Evolutionary conservation across 2,113 vertebrate genomes (phyloP).

Genomic region (Cercocebus atys): DNA sequence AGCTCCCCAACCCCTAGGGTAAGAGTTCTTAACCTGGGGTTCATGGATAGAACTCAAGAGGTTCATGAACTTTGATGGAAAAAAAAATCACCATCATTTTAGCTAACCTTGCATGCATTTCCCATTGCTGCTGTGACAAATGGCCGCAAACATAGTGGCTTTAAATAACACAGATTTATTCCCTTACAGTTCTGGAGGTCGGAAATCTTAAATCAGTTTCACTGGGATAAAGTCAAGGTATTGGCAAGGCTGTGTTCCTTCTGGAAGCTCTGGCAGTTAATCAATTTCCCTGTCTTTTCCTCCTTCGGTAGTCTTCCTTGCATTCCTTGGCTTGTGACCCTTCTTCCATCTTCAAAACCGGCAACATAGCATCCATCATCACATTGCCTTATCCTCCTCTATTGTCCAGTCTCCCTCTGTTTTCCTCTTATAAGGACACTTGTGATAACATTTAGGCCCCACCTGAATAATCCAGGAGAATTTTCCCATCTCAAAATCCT

Average conservation of each 20-base stretch:
- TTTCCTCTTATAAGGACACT: not conserved
- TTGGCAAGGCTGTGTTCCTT: not conserved
- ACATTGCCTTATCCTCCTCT: not conserved
- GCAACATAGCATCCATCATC: not conserved
- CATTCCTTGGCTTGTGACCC: not conserved
- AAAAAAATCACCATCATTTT: not conserved
- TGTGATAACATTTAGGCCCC: not conserved
- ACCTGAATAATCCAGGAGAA: not conserved
- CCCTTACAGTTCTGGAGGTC: not conserved
- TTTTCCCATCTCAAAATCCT: not conserved
- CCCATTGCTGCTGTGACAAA: not conserved
- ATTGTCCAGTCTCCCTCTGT: not conserved
- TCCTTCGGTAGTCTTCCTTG: not conserved
- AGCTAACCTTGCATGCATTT: not conserved
- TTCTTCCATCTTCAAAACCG: not conserved
- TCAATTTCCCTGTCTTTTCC: not conserved
- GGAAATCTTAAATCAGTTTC: not conserved
- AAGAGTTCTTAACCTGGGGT: not conserved
- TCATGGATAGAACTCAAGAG: constrained; percentile 17
- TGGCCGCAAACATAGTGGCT: not conserved
- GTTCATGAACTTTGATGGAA: not conserved
- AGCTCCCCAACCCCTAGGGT: not conserved
- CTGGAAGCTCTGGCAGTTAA: not conserved
- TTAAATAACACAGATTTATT: not conserved
- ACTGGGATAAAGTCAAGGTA: not conserved